Evolutionary conservation across 2,888 invertebrate genomes (phyloP), one percentile per base, ranked within the genome.

Genomic region (Blastobasis adustella): DNA sequence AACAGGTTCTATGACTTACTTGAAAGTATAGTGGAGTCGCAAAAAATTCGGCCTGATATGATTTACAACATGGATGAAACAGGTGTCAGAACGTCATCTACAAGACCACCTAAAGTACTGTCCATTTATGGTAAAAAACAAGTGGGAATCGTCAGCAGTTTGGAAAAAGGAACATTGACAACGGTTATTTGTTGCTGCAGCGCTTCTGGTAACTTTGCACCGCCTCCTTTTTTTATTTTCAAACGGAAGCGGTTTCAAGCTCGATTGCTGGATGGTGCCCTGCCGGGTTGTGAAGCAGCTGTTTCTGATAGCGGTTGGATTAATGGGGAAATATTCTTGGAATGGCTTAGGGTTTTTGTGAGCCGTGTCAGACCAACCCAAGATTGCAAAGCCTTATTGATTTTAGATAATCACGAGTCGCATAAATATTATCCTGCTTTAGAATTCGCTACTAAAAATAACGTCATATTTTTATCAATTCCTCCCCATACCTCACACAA

Each of bases 311-410:
- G 46, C 36, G 49, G 46, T 37, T 46, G 50, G 46, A 55, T 61
- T 38, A 63, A 55, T 47, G 23, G 61, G 4, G 55, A 55, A 2
- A 41, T 62, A 10, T 61, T 64, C 46, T 43, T 56, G 6, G 49
- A 54, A 50, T 63, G 61, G 62, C 49, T 64, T 5, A 8, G 7
- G 10, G 42, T 8, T 7, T 42, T 42, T 42, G 42, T 42, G 23
- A 40, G 41, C 9, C 9, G 41, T 6, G 49, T 49, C 39, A 5
- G 54, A 6, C 51, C 51, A 37, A 51, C 54, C 8, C 10, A 42
- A 49, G 43, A 54, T 6, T 9, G 37, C n/a, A 54, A 54, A 49
- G 49, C 45, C 6, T 23, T 54, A 10, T 47, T 56, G 5, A n/a
- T 54, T n/a, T 37, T 54, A 37, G 54, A 54, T 49, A 53, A 56